Evolutionary conservation across 2,888 invertebrate genomes (phyloP).

Genomic region (Drosophila conformis): DNA sequence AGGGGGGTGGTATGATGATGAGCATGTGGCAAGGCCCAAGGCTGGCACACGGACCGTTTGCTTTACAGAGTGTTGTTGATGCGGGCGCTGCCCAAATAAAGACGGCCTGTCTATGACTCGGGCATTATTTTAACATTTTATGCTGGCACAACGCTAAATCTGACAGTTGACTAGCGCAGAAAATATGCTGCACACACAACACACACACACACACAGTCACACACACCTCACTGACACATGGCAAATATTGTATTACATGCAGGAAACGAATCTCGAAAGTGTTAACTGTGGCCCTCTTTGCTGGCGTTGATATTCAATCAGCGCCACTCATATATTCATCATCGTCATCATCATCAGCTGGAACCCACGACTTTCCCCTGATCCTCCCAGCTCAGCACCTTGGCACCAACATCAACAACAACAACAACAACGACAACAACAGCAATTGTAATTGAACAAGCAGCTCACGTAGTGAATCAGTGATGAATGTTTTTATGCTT

Average conservation of each 20-base stretch:
- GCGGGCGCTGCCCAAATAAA: conserved; percentile 69
- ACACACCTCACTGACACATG: conserved; percentile 42
- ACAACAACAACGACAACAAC: neutral
- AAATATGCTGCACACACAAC: conserved; percentile 67
- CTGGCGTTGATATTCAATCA: conserved; percentile 74
- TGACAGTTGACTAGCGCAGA: conserved; percentile 79
- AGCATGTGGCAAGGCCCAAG: conserved; percentile 46
- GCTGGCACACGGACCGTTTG: conserved; percentile 1
- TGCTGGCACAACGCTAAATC: conserved; percentile 81
- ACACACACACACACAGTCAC: neutral
- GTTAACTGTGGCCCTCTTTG: conserved; percentile 24
- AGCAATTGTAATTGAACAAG: conserved; percentile 66
- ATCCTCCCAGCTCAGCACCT: conserved; percentile 52
- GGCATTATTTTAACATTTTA: conserved; percentile 81
- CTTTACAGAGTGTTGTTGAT: conserved; percentile 34
- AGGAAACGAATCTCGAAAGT: conserved; percentile 57
- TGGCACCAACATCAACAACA: conserved; percentile 48
- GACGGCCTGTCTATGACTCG: conserved; percentile 70
- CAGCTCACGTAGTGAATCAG: conserved; percentile 80
- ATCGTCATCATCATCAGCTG: conserved; percentile 33
- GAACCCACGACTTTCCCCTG: neutral
- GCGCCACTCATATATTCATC: conserved; percentile 76
- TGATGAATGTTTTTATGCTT: conserved; percentile 81
- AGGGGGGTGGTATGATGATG: neutral
- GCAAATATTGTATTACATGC: conserved; percentile 64